A percentile compares a stretch with the other conserved stretches of the same genome.
Conservation (phyloP, 2,797 vertebrate species). For the Eutrigla gurnardus region DNA sequence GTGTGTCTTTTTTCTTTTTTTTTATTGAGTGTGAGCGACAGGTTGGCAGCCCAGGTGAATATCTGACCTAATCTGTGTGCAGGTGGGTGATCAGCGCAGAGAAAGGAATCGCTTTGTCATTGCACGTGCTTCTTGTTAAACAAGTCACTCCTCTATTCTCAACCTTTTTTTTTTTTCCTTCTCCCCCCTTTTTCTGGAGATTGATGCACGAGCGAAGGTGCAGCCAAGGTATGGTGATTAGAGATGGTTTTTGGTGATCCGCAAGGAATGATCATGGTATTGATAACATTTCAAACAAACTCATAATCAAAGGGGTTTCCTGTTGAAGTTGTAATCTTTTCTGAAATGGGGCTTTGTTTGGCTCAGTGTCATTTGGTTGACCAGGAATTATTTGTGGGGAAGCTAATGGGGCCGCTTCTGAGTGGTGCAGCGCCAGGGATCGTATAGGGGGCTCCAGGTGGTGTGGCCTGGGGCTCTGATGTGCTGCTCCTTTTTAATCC, state of each 20-base stretch:
- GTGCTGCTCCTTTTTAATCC: conserved; percentile 82
- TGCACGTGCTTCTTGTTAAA: conserved; percentile 83
- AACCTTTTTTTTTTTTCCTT: conserved; percentile 36
- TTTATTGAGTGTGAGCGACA: conserved; percentile 78
- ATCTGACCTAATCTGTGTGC: conserved; percentile 84
- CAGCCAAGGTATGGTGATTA: conserved; percentile 81
- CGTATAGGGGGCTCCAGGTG: conserved; percentile 75
- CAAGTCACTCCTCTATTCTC: conserved; percentile 79
- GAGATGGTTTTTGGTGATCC: conserved; percentile 83
- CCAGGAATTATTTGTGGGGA: conserved; percentile 79
- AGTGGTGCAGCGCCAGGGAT: conserved; percentile 70
- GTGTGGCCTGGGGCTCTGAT: conserved; percentile 75
- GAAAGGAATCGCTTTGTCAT: conserved; percentile 84
- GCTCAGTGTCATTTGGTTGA: conserved; percentile 81
- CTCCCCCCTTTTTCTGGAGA: conserved; percentile 38
- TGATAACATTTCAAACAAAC: conserved; percentile 87
- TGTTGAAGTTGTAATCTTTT: conserved; percentile 87
- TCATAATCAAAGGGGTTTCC: conserved; percentile 85
- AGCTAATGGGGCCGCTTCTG: conserved; percentile 80
- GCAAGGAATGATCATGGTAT: conserved; percentile 82
- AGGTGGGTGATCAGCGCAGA: conserved; percentile 79
- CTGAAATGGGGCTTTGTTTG: conserved; percentile 85
- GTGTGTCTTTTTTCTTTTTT: conserved; percentile 11
- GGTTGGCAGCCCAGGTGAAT: conserved; percentile 82
- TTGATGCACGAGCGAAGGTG: conserved; percentile 73